These are phyloP conservation scores for Ariolimax columbianus DNA, from an alignment of 2,888 invertebrate genomes.

Conservation along the genomic window DNA sequence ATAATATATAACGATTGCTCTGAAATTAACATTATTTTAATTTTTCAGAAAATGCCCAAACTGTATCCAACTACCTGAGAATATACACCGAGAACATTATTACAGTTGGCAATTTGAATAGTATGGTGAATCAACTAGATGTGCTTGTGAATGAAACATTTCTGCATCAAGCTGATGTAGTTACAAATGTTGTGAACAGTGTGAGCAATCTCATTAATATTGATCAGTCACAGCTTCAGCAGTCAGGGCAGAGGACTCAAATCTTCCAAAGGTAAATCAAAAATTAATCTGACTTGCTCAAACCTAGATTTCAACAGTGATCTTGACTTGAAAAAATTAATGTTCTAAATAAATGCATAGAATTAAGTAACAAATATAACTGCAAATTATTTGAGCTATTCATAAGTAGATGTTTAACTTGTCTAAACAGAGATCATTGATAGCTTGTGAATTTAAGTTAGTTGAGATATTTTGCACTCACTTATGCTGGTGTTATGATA, in stretches of 20 bases:
- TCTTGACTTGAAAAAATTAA: not conserved
- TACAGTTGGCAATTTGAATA: not conserved
- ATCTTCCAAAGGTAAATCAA: not conserved
- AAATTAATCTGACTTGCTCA: not conserved
- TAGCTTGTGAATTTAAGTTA: too few species aligned
- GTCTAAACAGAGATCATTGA: too few species aligned
- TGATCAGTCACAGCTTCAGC: not conserved
- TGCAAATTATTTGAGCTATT: too few species aligned
- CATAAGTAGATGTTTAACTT: too few species aligned
- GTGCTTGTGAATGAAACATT: not conserved
- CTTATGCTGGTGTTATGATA: too few species aligned
- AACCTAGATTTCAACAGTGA: not conserved
- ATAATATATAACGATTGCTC: not conserved
- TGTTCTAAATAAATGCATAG: too few species aligned
- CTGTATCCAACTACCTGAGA: not conserved
- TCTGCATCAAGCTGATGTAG: not conserved
- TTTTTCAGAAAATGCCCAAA: slow-evolving; percentile 12
- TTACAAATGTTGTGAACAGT: not conserved
- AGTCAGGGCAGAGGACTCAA: not conserved
- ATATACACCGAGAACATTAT: not conserved
- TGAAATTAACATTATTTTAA: not conserved
- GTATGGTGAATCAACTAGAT: not conserved
- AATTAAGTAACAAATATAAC: too few species aligned
- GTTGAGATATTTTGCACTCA: too few species aligned
- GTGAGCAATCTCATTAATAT: slow-evolving; percentile 1